Conservation (phyloP, 2,113 vertebrate species). For the Phaethon lepturus region DNA sequence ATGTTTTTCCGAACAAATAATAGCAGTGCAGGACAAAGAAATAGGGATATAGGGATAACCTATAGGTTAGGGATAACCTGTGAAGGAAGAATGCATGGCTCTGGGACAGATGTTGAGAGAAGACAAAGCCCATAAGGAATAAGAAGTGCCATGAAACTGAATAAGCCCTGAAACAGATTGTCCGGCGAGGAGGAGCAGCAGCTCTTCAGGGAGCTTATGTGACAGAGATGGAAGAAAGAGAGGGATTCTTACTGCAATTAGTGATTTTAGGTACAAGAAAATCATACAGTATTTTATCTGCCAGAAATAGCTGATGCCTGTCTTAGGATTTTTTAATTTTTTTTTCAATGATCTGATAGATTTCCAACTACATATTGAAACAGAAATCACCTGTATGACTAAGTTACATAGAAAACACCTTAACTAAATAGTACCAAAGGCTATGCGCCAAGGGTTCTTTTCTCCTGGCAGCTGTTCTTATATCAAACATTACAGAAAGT, state of each 20-base stretch:
- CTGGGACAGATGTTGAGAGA: neutral
- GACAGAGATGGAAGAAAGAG: neutral
- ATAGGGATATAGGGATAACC: too few species aligned
- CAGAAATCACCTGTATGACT: neutral
- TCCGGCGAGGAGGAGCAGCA: neutral
- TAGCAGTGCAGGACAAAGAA: neutral
- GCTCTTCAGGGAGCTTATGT: neutral
- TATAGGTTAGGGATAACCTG: neutral
- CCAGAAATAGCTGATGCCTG: neutral
- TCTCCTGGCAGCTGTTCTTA: neutral
- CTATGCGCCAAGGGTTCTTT: neutral
- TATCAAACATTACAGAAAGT: neutral
- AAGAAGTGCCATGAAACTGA: neutral
- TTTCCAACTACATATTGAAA: neutral
- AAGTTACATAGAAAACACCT: neutral
- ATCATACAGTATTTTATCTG: neutral
- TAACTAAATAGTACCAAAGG: neutral
- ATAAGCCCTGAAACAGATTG: neutral
- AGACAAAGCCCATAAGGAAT: neutral
- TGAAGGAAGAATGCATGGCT: neutral
- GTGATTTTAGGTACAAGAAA: neutral
- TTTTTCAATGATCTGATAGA: neutral
- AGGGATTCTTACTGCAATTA: neutral
- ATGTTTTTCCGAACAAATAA: neutral
- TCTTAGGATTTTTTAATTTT: neutral